phyloP scores from a whole-genome alignment of 1,140 invertebrate genomes.

The Orius insidiosus region DNA sequence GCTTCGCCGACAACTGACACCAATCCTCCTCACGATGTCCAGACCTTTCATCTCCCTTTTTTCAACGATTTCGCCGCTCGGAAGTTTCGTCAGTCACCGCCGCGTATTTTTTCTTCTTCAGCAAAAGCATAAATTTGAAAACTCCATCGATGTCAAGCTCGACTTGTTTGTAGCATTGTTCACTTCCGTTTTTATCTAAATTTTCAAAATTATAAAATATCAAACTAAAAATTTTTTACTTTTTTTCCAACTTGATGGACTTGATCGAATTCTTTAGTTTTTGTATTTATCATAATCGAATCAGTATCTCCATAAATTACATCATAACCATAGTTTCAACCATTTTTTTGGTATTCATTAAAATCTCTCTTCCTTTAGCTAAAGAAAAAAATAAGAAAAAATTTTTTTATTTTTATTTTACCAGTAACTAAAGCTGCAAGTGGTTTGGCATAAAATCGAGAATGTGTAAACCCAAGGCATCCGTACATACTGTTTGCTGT shows the following conservation, averaged over 20 bases:
- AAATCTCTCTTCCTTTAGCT: constrained; percentile 83
- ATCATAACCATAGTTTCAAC: constrained; percentile 79
- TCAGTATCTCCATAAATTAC: constrained; percentile 99
- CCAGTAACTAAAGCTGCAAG: constrained; percentile 86
- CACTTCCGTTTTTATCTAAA: constrained; percentile 80
- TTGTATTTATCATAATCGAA: constrained; percentile 98
- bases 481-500: constrained; percentile 99
- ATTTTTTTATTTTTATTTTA: constrained; percentile 20
- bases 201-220: constrained; percentile 25
- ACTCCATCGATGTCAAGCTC: constrained; percentile 97
- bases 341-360: constrained; percentile 68
- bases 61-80: constrained; percentile 45
- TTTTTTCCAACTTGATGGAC: constrained; percentile 54
- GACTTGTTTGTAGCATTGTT: constrained; percentile 87
- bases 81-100: constrained; percentile 59
- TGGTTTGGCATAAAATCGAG: constrained; percentile 91
- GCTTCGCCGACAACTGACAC: constrained; percentile 86
- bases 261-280: constrained; percentile 70
- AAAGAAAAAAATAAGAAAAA: constrained; percentile 16
- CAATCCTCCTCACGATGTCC: constrained; percentile 95
- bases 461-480: constrained; percentile 87
- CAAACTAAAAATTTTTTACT: constrained; percentile 26
- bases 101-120: constrained; percentile 99
- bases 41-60: constrained; percentile 81
- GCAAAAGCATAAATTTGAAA: constrained; percentile 81